Evolutionary conservation across 2,113 vertebrate species (phyloP), one percentile per base, ranked within the genome.

Genomic region (Triplophysa dalaica): DNA sequence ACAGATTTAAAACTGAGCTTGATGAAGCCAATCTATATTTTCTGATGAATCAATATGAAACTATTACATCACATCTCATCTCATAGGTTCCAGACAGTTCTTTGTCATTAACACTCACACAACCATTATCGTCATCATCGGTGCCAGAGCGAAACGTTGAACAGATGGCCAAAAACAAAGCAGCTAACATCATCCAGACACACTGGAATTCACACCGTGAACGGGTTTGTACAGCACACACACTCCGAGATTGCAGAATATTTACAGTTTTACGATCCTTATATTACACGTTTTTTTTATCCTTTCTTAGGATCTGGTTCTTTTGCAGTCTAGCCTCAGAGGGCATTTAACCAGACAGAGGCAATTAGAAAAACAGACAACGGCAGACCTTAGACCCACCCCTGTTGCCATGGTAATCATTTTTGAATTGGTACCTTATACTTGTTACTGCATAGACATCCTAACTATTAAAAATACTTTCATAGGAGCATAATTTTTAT

Each of bases 291-390:
- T 64, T 62, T 84, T 38, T 38, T 63, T 10, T 14, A 65, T 38
- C 64, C 8, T 62, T 56, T 60, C 73, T 64, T 73, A 97, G 96
- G 94, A 87, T 16, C 81, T 88, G 0, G 82, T 87, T 5, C 63
- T 87, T 80, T 87, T 98, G 77, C 96, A 97, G 89, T 92, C 95
- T 10, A 91, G 89, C 60, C 87, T 96, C 82, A 91, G 93, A 85
- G 94, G 92, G 48, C 94, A 97, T 75, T 85, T 92, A 52, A 78
- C 88, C 22, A 91, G 94, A 82, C 83, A 88, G 24, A 90, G 88
- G 1, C 90, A 90, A 43, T 85, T 94, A 50, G 80, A 52, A 68
- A 56, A 82, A 63, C 75, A 86, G 62, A 83, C 41, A 19, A 60
- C n/a, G 9, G 45, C 45, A 33, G 61, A 76, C 16, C 13, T n/a